These are phyloP conservation scores for Pseudoips prasinana DNA, from an alignment of 2,888 invertebrate genomes.

Conservation along the genomic window DNA sequence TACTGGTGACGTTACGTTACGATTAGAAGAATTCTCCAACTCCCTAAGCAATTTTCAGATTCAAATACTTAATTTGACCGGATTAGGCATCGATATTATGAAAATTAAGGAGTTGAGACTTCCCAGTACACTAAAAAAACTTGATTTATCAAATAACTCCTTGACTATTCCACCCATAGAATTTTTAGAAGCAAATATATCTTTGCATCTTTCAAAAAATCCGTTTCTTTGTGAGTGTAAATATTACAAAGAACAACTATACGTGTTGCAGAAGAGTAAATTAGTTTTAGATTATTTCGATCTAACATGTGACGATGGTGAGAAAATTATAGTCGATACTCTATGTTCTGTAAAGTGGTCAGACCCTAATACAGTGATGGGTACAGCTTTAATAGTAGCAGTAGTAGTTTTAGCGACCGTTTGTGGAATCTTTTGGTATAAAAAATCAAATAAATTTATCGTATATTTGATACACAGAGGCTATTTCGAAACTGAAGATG, in stretches of 20 bases:
- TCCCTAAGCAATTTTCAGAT: neutral
- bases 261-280: neutral
- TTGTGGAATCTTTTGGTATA: neutral
- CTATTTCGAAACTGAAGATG: constrained; percentile 19
- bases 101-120: neutral
- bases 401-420: neutral
- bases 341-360: neutral
- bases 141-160: neutral
- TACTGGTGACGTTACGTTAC: neutral
- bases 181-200: neutral
- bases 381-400: neutral
- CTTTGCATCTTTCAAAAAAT: neutral
- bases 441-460: neutral
- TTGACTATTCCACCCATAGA: neutral
- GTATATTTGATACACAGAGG: neutral
- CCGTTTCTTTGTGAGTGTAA: neutral
- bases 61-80: neutral
- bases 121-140: neutral
- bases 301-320: neutral
- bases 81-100: no score
- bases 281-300: neutral
- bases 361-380: neutral
- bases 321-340: neutral
- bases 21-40: neutral
- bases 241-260: neutral